Evolutionary conservation across 2,888 invertebrate genomes (phyloP), one percentile per base, ranked within the genome.

Genomic region (Drosophila fungiperda): DNA sequence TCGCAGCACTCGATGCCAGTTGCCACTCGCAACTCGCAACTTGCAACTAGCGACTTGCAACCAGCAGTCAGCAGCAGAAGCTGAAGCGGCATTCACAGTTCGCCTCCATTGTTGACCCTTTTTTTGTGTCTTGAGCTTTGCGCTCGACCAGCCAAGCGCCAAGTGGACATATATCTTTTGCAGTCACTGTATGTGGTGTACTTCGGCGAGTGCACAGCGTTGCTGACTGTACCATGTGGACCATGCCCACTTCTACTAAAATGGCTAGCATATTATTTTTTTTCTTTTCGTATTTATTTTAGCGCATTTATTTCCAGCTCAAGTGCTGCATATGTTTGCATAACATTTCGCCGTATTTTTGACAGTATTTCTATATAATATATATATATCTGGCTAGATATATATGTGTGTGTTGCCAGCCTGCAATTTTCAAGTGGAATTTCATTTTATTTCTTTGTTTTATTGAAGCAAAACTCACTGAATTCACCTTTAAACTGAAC

Each of bases 91-190:
- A 57, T 70, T 62, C 58, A 63, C 80, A 68, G 73, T 68, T 57
- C 42, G 48, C 45, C 76, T 59, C 68, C 68, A 73, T 83, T 83
- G 85, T 87, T 86, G 85, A 88, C 89, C 89, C 87, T 86, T 88
- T 82, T 85, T 54, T 7, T 54, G 35, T 38, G 82, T 82, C 82
- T 80, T 78, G 68, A 85, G 83, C 80, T 78, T 78, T 82, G 72
- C 78, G 79, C 73, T 83, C 78, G 74, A 58, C 64, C 78, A 82
- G 69, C 82, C 87, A 87, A 83, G 74, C 86, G 86, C 81, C 87
- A 89, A 87, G 87, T 89, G 87, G 87, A 78, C 89, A 87, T 87
- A 89, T 87, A 89, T 87, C 87, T 90, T 89, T 80, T 89, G 85
- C 89, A 89, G 84, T 71, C 87, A 88, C 82, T 86, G 76, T 84